Base-by-base conservation (phyloP, 1,140 invertebrate species). In the Drosophila bipectinata region DNA sequence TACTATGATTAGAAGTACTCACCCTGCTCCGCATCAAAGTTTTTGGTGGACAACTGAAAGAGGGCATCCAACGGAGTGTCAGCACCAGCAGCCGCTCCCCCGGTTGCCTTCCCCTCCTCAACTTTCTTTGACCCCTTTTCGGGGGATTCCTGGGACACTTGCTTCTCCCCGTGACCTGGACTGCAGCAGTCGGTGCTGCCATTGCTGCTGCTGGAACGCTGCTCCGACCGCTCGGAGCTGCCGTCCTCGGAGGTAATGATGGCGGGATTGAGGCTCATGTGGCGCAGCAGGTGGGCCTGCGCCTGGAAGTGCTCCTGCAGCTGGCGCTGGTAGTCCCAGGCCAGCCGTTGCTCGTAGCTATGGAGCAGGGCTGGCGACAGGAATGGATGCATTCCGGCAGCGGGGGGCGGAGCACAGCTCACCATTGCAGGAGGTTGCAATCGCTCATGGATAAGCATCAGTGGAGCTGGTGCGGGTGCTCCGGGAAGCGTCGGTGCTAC, bases 1-100 rank as follows among this genome's bases (percentile, higher is more conserved):
- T 28, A 28, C 6, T 7, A 7, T 6, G 26, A 2, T 32, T 3
- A 3, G 3, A 14, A 14, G 0, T 39, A 84, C 90, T 95, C 94
- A 91, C 96, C 96, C 92, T 96, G 77, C 45, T 88, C 85, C 72
- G 91, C 97, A 92, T 99, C 98, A 92, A 99, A 99, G 15, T 98
- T 98, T 92, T 99, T 99, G 93, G 96, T 98, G 57, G 98, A 98
- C 97, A 99, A 98, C 92, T 99, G 97, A 92, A 99, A 98, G 1
- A 99, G 94, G 0, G 98, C 98, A 90, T 99, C 98, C 34, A 99
- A 93, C 0, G 98, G 98, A 12, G 98, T 98, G 55, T 95, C 95
- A 14, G 89, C 80, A 10, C 93, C 93, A 48, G 92, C 85, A 10
- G 91, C 90, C 15, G 83, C 78, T 7, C 28, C 66, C 8, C 21